A percentile compares a stretch with the other conserved stretches of the same genome.
These are phyloP conservation scores for Oophaga sylvatica DNA, from an alignment of 2,797 vertebrate genomes.

Conservation along the genomic window DNA sequence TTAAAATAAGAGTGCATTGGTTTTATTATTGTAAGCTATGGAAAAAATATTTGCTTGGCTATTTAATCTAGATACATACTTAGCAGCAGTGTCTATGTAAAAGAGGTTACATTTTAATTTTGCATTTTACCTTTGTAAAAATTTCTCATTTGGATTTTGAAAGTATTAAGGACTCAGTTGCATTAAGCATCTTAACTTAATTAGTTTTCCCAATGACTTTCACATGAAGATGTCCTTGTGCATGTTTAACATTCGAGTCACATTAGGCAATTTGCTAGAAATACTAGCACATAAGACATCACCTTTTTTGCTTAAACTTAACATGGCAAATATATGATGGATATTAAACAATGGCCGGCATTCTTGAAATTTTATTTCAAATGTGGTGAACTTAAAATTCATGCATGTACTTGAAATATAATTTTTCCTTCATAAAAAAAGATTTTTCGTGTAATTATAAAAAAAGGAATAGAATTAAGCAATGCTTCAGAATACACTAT, in stretches of 20 bases:
- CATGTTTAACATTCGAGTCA: constrained; percentile 41
- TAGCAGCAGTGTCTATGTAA: neutral
- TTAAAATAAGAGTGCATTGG: too few species aligned
- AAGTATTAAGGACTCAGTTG: constrained; percentile 36
- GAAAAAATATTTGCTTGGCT: neutral
- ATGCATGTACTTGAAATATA: constrained; percentile 9
- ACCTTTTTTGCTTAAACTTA: constrained; percentile 16
- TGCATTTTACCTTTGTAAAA: constrained; percentile 28
- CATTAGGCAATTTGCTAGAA: constrained; percentile 50
- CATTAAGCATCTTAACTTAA: constrained; percentile 50
- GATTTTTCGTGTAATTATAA: neutral
- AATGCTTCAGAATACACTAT: neutral
- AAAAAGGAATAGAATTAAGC: neutral
- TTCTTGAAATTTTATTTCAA: constrained; percentile 10
- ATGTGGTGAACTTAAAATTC: constrained; percentile 2
- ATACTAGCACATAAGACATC: constrained; percentile 35
- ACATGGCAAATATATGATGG: constrained; percentile 33
- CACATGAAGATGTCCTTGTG: constrained; percentile 50
- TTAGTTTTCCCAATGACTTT: constrained; percentile 53
- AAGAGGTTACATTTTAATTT: constrained; percentile 23
- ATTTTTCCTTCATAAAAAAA: neutral
- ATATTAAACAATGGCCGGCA: constrained; percentile 45
- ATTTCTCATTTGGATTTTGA: constrained; percentile 43
- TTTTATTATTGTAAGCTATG: neutral
- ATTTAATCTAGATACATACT: neutral